These are phyloP conservation scores for Ophioderma brevispina DNA, from an alignment of 35 echinoderm and acorn worm genomes.

Conservation along the genomic window DNA sequence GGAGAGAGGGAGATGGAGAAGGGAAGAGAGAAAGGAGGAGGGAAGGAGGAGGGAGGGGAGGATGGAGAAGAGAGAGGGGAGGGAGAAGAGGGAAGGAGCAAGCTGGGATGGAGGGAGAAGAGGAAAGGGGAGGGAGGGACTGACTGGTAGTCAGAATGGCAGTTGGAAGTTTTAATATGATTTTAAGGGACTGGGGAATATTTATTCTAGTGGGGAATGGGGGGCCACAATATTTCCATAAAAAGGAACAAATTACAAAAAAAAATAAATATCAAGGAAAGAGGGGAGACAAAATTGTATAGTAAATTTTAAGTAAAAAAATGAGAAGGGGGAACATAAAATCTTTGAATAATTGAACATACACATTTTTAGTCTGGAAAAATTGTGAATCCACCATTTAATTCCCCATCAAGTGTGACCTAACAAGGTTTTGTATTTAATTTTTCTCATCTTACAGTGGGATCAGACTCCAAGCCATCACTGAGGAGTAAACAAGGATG, in stretches of 20 bases:
- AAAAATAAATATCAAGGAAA: not conserved
- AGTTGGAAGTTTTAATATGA: too few relatives aligned
- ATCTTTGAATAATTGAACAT: not conserved
- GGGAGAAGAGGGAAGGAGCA: too few relatives aligned
- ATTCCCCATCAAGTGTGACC: not conserved
- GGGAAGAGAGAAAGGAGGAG: not conserved
- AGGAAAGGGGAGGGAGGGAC: too few relatives aligned
- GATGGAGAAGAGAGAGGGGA: too few relatives aligned
- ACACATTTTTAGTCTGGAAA: not conserved
- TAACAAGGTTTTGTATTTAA: not conserved
- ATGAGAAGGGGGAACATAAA: not conserved
- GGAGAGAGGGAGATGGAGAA: not conserved
- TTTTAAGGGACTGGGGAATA: too few relatives aligned
- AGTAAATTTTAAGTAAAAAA: not conserved
- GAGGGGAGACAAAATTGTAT: not conserved
- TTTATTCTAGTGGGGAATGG: too few relatives aligned
- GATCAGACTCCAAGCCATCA: slow-evolving; percentile 16
- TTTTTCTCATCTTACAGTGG: slow-evolving; percentile 14
- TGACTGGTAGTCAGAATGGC: too few relatives aligned
- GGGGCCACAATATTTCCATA: too few relatives aligned
- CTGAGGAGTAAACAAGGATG: slow-evolving; percentile 59
- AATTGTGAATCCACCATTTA: not conserved
- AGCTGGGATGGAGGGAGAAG: too few relatives aligned
- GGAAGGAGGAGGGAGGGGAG: not conserved
- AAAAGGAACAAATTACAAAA: too few relatives aligned